A percentile compares a stretch with the other conserved stretches of the same genome.
phyloP scores from a whole-genome alignment of 2,113 vertebrate genomes.

The Lichenostomus cassidix region DNA sequence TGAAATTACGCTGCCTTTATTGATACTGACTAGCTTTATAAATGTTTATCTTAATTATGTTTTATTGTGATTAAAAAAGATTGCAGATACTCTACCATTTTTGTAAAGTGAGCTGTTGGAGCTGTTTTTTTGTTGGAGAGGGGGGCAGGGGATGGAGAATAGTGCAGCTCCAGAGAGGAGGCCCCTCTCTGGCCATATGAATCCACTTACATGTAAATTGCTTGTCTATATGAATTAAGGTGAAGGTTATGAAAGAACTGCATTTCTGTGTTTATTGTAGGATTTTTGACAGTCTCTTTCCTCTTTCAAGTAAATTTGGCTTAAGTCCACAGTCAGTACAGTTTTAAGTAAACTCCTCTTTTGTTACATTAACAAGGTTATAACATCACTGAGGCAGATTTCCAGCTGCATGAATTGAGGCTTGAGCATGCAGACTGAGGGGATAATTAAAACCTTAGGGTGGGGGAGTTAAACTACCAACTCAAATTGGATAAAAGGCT shows the following conservation, averaged over 20 bases:
- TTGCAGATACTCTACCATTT: conserved; percentile 67
- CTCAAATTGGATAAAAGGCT: conserved; percentile 81
- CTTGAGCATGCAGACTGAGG: conserved; percentile 69
- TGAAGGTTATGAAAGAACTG: conserved; percentile 84
- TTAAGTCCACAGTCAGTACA: conserved; percentile 84
- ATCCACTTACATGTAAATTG: conserved; percentile 92
- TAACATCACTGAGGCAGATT: conserved; percentile 82
- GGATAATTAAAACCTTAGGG: conserved; percentile 81
- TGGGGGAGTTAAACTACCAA: conserved; percentile 73
- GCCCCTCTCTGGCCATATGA: conserved; percentile 82
- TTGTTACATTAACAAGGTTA: conserved; percentile 89
- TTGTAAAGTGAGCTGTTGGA: conserved; percentile 54
- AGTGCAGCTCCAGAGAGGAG: conserved; percentile 58
- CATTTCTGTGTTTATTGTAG: conserved; percentile 85
- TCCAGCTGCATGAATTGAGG: conserved; percentile 78
- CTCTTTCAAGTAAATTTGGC: conserved; percentile 91
- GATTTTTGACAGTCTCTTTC: conserved; percentile 90
- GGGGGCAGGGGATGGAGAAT: conserved; percentile 61
- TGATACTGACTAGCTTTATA: conserved; percentile 66
- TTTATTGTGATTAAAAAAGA: conserved; percentile 72
- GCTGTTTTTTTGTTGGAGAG: background rate
- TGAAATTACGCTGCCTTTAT: conserved; percentile 65
- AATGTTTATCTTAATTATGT: conserved; percentile 74
- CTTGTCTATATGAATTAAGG: conserved; percentile 88
- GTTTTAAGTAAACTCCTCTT: conserved; percentile 88